phyloP scores from a whole-genome alignment of 2,113 vertebrate species.

The Mormyrus lacerda region DNA sequence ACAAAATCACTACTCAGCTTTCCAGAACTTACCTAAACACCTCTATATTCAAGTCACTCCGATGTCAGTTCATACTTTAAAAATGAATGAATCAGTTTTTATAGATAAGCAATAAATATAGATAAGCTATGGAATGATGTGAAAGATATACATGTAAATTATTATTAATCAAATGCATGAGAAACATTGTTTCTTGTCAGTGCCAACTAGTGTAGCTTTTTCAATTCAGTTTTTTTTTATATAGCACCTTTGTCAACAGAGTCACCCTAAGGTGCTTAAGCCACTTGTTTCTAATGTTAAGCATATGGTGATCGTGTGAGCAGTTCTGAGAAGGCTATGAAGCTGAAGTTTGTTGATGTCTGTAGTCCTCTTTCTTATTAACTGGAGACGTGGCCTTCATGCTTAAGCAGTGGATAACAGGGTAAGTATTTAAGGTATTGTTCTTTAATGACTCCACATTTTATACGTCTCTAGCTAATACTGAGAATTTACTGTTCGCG shows the following conservation, averaged over 20 bases:
- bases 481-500: neutral
- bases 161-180: neutral
- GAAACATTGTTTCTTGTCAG: neutral
- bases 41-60: neutral
- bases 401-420: neutral
- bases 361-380: neutral
- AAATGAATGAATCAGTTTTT: neutral
- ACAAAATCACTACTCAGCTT: neutral
- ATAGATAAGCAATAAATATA: neutral
- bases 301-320: neutral
- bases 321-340: neutral
- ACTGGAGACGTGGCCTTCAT: neutral
- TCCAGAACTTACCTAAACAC: neutral
- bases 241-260: neutral
- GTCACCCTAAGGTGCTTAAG: neutral
- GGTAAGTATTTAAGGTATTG: neutral
- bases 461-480: neutral
- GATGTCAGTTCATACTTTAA: neutral
- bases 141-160: neutral
- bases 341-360: neutral
- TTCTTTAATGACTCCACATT: neutral
- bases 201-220: neutral
- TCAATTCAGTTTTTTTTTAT: neutral
- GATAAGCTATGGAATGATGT: neutral
- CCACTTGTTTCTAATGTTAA: neutral